Evolutionary conservation across 2,113 vertebrate genomes (phyloP).

Genomic region (Podarcis cretensis): DNA sequence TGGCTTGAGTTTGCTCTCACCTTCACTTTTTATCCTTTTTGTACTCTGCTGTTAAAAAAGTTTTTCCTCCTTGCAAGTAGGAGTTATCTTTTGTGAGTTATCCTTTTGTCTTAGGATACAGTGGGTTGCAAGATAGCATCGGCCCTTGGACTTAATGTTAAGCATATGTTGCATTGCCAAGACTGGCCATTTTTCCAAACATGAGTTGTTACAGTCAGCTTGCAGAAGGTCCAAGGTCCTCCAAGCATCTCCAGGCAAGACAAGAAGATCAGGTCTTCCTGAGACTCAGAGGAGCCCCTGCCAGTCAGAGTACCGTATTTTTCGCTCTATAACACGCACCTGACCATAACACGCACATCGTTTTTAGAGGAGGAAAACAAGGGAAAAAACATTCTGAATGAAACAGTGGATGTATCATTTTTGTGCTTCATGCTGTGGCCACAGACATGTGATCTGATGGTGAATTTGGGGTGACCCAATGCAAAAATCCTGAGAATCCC

Average conservation of each 20-base stretch:
- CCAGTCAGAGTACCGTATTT: too few relatives aligned
- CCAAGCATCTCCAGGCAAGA: not conserved
- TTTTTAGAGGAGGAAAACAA: too few relatives aligned
- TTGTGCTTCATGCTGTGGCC: too few relatives aligned
- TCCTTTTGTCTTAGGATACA: not conserved
- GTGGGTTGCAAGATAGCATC: not conserved
- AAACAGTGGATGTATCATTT: too few relatives aligned
- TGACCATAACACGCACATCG: too few relatives aligned
- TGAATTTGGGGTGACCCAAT: too few relatives aligned
- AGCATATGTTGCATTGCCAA: not conserved
- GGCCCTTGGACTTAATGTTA: not conserved
- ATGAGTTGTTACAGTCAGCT: not conserved
- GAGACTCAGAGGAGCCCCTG: too few relatives aligned
- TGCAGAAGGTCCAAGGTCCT: not conserved
- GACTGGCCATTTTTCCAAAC: not conserved
- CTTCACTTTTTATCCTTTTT: not conserved
- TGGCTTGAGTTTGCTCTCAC: not conserved
- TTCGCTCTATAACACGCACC: too few relatives aligned
- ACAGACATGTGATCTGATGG: too few relatives aligned
- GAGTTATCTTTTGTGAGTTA: not conserved
- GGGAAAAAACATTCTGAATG: too few relatives aligned
- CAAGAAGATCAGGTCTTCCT: not conserved
- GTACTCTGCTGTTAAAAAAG: not conserved
- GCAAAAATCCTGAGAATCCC: too few relatives aligned
- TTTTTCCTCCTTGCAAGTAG: not conserved